Conservation (phyloP, 2,888 invertebrate genomes). For the Tenthredo livida region DNA sequence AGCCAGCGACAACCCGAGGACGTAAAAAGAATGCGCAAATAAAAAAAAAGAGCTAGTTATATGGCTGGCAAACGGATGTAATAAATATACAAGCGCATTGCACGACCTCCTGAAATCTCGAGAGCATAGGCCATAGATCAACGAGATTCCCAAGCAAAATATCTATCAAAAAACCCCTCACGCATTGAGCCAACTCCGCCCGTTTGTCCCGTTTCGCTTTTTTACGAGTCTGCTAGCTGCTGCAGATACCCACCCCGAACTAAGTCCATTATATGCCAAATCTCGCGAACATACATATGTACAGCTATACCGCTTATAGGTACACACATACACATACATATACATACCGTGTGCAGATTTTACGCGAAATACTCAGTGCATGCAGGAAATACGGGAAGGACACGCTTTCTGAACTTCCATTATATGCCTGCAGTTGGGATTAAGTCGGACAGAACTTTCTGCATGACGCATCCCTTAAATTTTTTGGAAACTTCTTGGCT, state of each 20-base stretch:
- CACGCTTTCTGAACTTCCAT: constrained; percentile 25
- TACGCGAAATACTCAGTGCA: background rate
- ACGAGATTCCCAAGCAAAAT: constrained; percentile 38
- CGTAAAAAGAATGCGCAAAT: background rate
- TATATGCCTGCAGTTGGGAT: constrained; percentile 7
- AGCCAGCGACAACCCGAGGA: constrained; percentile 26
- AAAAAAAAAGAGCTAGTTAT: background rate
- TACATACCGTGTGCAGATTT: background rate
- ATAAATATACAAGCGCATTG: constrained; percentile 45
- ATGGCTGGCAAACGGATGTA: constrained; percentile 35
- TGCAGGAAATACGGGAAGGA: background rate
- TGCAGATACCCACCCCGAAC: constrained; percentile 7
- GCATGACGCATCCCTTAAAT: background rate
- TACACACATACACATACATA: background rate
- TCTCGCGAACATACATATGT: background rate
- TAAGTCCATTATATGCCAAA: constrained; percentile 7
- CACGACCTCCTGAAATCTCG: background rate
- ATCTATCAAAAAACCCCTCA: constrained; percentile 41
- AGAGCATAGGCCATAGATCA: constrained; percentile 50
- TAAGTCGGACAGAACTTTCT: constrained; percentile 9
- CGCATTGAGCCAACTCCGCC: constrained; percentile 45
- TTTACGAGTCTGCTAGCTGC: background rate
- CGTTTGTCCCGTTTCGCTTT: constrained; percentile 17
- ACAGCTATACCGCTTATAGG: too few species aligned
- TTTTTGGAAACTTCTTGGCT: background rate